Evolutionary conservation across 1,140 invertebrate species (phyloP).

Genomic region (Heliconius hermathena): DNA sequence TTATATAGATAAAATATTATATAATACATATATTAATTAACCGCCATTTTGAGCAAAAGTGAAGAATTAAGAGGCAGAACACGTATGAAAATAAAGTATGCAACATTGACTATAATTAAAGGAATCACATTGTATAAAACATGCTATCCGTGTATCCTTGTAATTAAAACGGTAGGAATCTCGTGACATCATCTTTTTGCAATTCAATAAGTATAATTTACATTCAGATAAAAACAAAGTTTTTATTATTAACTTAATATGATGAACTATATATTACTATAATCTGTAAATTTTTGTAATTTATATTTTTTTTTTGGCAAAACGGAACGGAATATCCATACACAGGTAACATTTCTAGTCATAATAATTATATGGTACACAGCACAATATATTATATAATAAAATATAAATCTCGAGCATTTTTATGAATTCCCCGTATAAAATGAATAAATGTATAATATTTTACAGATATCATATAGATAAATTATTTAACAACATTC

Average conservation of each 20-base stretch:
- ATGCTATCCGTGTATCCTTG: neutral
- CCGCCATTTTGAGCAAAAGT: neutral
- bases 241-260: no score
- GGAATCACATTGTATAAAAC: neutral
- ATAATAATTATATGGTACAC: neutral
- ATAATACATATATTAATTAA: neutral
- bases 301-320: no score
- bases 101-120: neutral
- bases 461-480: no score
- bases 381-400: neutral
- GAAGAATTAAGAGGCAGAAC: neutral
- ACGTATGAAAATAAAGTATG: neutral
- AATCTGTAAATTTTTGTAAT: no score
- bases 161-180: no score
- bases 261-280: no score
- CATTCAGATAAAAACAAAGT: no score
- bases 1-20: neutral
- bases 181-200: no score
- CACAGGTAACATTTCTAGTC: neutral
- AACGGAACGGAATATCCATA: neutral
- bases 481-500: neutral
- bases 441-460: no score
- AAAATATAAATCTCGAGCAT: neutral
- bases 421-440: neutral
- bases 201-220: no score